A percentile compares a stretch with the other conserved stretches of the same genome.
Evolutionary conservation across 1,140 invertebrate genomes (phyloP).

Genomic region (Brachionus koreanus): DNA sequence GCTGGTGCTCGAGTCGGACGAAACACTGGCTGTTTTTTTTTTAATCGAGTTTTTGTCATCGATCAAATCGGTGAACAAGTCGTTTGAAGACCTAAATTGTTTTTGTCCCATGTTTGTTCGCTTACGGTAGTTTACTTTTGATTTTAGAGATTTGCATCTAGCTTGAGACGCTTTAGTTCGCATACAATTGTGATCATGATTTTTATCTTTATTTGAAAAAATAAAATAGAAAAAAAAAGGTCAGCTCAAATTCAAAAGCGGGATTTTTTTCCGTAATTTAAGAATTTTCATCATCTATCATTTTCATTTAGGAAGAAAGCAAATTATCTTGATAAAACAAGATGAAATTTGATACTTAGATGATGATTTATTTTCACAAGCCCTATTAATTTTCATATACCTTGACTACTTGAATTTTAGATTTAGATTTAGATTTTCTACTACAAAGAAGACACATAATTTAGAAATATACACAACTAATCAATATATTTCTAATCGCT

Average conservation of each 20-base stretch:
- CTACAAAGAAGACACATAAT: neutral
- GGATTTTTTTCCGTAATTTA: neutral
- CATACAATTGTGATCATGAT: neutral
- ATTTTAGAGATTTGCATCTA: neutral
- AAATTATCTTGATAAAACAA: no score
- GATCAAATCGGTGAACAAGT: neutral
- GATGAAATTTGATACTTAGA: neutral
- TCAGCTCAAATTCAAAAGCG: neutral
- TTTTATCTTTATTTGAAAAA: neutral
- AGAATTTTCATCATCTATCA: no score
- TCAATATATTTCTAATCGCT: neutral
- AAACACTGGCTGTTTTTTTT: neutral
- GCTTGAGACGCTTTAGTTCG: neutral
- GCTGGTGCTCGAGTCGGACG: neutral
- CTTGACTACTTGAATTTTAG: neutral
- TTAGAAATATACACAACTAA: neutral
- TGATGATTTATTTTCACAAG: neutral
- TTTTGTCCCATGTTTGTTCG: slow-evolving; percentile 16
- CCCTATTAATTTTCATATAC: neutral
- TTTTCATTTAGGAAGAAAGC: no score
- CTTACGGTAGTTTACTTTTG: neutral
- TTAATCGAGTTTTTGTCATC: neutral
- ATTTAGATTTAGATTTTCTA: neutral
- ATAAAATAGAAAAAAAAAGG: neutral
- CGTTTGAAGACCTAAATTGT: slow-evolving; percentile 18